Percentiles rank a stretch among this genome's conserved stretches.
These are phyloP conservation scores for Enteromius treurensis DNA, from an alignment of 2,797 vertebrate species.

Conservation along the genomic window DNA sequence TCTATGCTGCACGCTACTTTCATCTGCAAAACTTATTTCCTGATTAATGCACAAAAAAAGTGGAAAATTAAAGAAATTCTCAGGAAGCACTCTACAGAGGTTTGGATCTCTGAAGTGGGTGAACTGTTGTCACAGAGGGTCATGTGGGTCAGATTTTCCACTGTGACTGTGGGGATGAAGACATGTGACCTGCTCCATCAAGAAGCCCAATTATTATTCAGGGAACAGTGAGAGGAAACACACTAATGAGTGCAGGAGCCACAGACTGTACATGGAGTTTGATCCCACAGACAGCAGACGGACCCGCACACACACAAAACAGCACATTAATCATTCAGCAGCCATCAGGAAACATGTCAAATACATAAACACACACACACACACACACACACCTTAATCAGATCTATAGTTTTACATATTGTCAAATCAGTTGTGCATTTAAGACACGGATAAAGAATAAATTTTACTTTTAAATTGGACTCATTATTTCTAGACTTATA, in stretches of 20 bases:
- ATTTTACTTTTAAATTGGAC: background rate
- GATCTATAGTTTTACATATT: background rate
- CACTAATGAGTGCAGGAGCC: slow-evolving; percentile 2
- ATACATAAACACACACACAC: background rate
- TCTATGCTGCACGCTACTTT: no score
- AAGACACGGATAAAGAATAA: background rate
- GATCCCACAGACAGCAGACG: slow-evolving; percentile 5
- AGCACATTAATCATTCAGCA: background rate
- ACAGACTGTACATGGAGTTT: slow-evolving; percentile 11
- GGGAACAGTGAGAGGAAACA: background rate
- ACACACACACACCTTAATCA: background rate
- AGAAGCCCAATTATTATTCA: background rate
- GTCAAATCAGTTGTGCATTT: background rate
- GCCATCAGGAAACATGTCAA: background rate
- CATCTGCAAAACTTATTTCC: background rate
- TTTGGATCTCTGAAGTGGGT: background rate
- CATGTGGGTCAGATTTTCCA: background rate
- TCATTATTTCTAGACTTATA: background rate
- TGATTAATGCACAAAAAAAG: background rate
- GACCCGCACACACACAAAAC: background rate
- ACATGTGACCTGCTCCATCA: background rate
- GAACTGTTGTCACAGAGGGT: background rate
- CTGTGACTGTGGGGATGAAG: background rate
- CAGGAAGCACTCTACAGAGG: background rate
- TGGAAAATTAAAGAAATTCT: background rate